Conservation (phyloP, 2,888 invertebrate genomes). For the Pardosa pseudoannulata region DNA sequence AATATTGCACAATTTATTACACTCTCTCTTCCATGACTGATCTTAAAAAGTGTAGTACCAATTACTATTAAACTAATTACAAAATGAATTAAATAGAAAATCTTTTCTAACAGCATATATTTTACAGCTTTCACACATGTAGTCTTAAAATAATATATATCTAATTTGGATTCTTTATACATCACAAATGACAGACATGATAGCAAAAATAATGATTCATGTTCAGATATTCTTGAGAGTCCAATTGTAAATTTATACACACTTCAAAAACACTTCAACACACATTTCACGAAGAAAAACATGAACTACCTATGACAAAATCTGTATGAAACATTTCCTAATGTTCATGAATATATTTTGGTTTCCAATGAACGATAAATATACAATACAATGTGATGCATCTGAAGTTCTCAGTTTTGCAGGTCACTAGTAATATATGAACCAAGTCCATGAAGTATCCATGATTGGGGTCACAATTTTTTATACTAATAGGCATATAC, state of each 20-base stretch:
- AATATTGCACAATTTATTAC: conserved; percentile 8
- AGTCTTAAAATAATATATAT: neutral
- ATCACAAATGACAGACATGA: neutral
- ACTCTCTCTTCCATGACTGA: neutral
- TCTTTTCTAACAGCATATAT: neutral
- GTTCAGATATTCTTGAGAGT: neutral
- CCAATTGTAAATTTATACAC: neutral
- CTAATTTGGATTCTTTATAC: neutral
- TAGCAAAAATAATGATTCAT: conserved; percentile 8
- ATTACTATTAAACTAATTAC: neutral
- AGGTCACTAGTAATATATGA: conserved; percentile 39
- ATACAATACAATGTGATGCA: neutral
- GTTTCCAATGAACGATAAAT: no score
- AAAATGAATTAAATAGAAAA: neutral
- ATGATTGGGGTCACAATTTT: conserved; percentile 24
- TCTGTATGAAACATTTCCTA: neutral
- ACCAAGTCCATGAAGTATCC: conserved; percentile 63
- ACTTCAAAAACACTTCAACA: neutral
- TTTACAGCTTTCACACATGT: neutral
- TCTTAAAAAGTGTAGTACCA: neutral
- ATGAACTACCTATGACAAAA: neutral
- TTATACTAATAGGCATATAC: neutral
- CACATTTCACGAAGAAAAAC: neutral
- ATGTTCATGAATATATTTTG: neutral
- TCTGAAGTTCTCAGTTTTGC: neutral